phyloP scores from a whole-genome alignment of 2,888 invertebrate genomes.

The Ormyrus thymus region DNA sequence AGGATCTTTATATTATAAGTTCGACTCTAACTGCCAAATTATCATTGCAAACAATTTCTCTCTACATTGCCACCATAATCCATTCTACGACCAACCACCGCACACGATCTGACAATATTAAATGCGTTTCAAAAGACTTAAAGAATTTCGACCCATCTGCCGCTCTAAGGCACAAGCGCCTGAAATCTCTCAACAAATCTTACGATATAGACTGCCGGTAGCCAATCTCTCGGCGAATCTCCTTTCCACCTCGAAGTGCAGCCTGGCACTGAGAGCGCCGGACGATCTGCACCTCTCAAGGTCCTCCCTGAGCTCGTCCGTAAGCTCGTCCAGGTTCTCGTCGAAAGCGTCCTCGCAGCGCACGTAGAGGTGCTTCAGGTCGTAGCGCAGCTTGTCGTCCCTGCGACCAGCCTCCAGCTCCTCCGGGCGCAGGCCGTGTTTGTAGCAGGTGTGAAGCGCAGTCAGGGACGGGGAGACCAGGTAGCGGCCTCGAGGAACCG shows the following conservation, averaged over 20 bases:
- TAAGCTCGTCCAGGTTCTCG: slow-evolving; percentile 18
- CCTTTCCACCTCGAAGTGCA: not conserved
- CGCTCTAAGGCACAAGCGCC: no score
- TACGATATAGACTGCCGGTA: not conserved
- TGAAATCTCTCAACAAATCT: no score
- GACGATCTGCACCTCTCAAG: slow-evolving; percentile 20
- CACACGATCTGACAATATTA: no score
- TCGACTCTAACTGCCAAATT: no score
- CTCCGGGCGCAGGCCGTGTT: not conserved
- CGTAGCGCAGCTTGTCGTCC: not conserved
- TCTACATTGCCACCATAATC: no score
- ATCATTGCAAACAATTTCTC: no score
- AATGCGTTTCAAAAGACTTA: no score
- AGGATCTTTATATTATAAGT: no score
- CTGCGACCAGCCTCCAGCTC: slow-evolving; percentile 9
- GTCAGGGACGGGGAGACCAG: not conserved
- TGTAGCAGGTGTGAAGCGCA: slow-evolving; percentile 34
- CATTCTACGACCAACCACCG: no score
- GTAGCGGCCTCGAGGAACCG: slow-evolving; percentile 15
- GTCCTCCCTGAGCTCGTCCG: slow-evolving; percentile 24
- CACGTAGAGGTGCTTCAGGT: slow-evolving; percentile 25
- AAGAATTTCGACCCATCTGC: no score
- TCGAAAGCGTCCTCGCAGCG: slow-evolving; percentile 25
- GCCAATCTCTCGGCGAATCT: slow-evolving; percentile 12
- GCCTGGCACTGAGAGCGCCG: not conserved